Percentiles rank a stretch among this genome's conserved stretches.
phyloP scores from a whole-genome alignment of 2,113 vertebrate species.

The Leptocoma aspasia region DNA sequence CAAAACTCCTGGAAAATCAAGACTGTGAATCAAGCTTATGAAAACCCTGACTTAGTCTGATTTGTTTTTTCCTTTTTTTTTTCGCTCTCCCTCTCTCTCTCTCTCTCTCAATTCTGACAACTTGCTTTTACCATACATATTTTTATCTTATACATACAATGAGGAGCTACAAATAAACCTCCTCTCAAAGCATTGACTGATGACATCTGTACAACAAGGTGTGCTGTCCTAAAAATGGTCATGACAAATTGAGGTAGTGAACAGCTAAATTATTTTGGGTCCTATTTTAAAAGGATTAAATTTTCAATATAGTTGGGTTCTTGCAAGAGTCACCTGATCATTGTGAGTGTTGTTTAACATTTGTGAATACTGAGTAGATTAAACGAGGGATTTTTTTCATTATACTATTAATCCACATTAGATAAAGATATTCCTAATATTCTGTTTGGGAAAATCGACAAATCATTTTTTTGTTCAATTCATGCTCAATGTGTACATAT shows the following conservation, averaged over 20 bases:
- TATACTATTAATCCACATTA: background rate
- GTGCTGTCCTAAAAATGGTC: background rate
- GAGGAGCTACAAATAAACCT: background rate
- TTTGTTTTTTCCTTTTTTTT: background rate
- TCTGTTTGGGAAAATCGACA: background rate
- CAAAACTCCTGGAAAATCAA: background rate
- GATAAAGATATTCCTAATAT: background rate
- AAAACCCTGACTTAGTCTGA: background rate
- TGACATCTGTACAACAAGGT: background rate
- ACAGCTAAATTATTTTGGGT: background rate
- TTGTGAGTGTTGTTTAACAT: background rate
- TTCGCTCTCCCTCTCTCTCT: background rate
- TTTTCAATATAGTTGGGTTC: background rate
- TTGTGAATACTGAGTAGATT: background rate
- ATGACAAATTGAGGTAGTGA: background rate
- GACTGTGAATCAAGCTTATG: background rate
- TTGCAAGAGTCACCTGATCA: background rate
- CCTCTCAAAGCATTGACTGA: background rate
- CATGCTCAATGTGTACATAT: background rate
- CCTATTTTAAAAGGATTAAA: background rate
- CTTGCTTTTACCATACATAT: background rate
- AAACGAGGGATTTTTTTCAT: accelerated
- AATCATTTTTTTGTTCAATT: background rate
- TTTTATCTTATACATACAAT: background rate
- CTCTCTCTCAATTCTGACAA: background rate